Evolutionary conservation across 2,113 vertebrate genomes (phyloP).

Genomic region (Dipodomys ordii): DNA sequence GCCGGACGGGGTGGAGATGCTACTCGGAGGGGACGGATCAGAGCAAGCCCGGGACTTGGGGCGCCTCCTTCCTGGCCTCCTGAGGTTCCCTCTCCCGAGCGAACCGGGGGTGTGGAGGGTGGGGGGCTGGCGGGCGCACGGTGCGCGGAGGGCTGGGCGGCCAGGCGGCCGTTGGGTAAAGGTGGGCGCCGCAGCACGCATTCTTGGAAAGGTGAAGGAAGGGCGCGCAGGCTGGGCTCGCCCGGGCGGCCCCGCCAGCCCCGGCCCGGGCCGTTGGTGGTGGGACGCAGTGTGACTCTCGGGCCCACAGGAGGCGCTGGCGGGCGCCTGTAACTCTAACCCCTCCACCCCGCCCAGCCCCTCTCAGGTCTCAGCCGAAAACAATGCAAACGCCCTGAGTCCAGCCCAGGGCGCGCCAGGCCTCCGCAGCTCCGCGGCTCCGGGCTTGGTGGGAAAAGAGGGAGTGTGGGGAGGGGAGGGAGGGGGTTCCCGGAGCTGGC

Average conservation of each 20-base stretch:
- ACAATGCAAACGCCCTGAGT: constrained; percentile 71
- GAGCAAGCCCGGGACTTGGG: neutral
- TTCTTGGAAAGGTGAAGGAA: neutral
- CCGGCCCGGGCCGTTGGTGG: neutral
- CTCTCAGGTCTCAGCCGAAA: constrained; percentile 65
- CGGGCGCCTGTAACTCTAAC: constrained; percentile 77
- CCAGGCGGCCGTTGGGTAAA: neutral
- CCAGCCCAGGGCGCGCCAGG: neutral
- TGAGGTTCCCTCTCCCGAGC: neutral
- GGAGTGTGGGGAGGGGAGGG: neutral
- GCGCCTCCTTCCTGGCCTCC: neutral
- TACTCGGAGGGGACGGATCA: neutral
- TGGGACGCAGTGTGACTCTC: neutral
- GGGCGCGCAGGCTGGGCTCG: neutral
- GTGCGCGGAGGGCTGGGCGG: neutral
- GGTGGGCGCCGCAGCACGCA: neutral
- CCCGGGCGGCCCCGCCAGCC: neutral
- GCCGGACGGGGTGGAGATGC: neutral
- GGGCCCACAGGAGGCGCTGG: constrained; percentile 78
- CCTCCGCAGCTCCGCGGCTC: too few species aligned
- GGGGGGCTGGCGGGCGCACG: too few species aligned
- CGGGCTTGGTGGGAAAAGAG: too few species aligned
- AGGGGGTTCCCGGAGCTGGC: neutral
- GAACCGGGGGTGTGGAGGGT: too few species aligned
- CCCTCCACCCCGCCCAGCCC: constrained; percentile 53